Evolutionary conservation across 2,888 invertebrate species (phyloP).

Genomic region (Drosophila buzzatii): DNA sequence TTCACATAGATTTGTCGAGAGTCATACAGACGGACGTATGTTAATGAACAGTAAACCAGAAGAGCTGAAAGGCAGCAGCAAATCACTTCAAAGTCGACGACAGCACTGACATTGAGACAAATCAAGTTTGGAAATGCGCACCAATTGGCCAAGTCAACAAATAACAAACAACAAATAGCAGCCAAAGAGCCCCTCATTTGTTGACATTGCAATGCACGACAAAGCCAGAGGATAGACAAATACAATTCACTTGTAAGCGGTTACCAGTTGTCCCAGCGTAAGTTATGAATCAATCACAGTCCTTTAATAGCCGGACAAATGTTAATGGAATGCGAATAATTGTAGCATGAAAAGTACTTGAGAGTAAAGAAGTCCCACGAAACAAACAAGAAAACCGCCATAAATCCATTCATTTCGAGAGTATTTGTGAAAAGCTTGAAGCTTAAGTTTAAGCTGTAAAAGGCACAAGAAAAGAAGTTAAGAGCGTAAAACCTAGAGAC

Average conservation of each 20-base stretch:
- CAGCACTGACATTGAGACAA: conserved; percentile 55
- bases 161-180: conserved; percentile 9
- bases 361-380: neutral
- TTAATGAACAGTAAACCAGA: conserved; percentile 59
- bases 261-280: conserved; percentile 19
- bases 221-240: conserved; percentile 14
- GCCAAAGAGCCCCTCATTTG: conserved; percentile 24
- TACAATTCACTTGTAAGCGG: conserved; percentile 11
- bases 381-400: neutral
- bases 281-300: conserved; percentile 32
- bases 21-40: conserved; percentile 49
- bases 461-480: neutral
- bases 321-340: neutral
- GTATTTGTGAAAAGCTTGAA: neutral
- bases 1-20: conserved; percentile 54
- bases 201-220: conserved; percentile 37
- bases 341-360: neutral
- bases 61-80: conserved; percentile 7
- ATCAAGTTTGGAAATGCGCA: conserved; percentile 57
- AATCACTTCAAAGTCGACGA: conserved; percentile 53
- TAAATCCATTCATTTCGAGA: neutral
- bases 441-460: neutral
- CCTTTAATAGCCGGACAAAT: conserved; percentile 7
- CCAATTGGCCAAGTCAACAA: conserved; percentile 61
- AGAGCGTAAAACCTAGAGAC: neutral